Evolutionary conservation across 2,888 invertebrate species (phyloP), one percentile per base, ranked within the genome.

Genomic region (Orchesellides sinensis): DNA sequence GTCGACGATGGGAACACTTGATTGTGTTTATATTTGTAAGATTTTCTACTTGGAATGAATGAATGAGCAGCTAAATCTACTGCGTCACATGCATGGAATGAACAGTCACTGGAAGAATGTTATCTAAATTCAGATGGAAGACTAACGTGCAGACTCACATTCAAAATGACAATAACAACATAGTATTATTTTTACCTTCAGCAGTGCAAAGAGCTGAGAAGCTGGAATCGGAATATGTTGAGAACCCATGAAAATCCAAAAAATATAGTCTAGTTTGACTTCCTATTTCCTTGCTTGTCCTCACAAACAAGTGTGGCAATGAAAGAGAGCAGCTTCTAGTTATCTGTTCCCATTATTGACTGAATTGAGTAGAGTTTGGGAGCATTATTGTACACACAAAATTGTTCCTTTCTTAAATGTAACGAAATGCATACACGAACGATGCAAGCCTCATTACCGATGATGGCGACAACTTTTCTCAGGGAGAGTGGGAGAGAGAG

Each of bases 361-460:
- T n/a, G n/a, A n/a, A n/a, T n/a, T n/a, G n/a, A n/a, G n/a, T n/a
- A n/a, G n/a, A n/a, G n/a, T n/a, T n/a, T n/a, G n/a, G n/a, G n/a
- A n/a, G n/a, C n/a, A n/a, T n/a, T n/a, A 40, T 14, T 40, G n/a
- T 40, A 40, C 40, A 5, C 40, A 40, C 40, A 32, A 5, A 32
- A 5, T 10, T 32, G 10, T 40, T 40, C 40, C 40, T 40, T n/a
- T 73, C 49, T 73, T 61, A 63, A 49, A 56, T 56, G 35, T 47
- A 54, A 29, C 32, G 52, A 66, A 72, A 72, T 72, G 65, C 45
- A 80, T 70, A 27, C 68, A 29, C 23, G n/a, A n/a, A n/a, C n/a
- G 63, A 68, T 63, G 79, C 79, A 79, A 79, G 79, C 79, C 79
- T 80, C 72, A 80, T 80, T 80, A 80, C 79, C 65, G 72, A 72